Percentiles rank a stretch among this genome's conserved stretches.
These are phyloP conservation scores for Abscondita cerata DNA, from an alignment of 2,888 invertebrate species.

Conservation along the genomic window DNA sequence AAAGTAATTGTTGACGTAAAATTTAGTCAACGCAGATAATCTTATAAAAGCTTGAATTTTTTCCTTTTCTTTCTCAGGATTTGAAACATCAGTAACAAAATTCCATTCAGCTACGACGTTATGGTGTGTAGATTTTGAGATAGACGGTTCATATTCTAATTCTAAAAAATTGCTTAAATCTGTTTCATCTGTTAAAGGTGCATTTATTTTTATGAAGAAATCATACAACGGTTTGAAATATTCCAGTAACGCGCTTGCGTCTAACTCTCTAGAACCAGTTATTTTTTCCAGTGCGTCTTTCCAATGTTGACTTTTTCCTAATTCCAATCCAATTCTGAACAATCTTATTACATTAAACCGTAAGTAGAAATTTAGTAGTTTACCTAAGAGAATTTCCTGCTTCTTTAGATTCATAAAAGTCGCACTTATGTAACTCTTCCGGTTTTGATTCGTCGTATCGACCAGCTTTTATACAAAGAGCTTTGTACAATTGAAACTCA, in stretches of 20 bases:
- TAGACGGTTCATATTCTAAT: slow-evolving; percentile 8
- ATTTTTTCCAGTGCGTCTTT: slow-evolving; percentile 65
- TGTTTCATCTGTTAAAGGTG: slow-evolving; percentile 19
- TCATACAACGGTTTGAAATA: slow-evolving; percentile 65
- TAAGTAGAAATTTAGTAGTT: too few species aligned
- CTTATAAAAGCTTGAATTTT: slow-evolving; percentile 9
- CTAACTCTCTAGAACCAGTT: slow-evolving; percentile 64
- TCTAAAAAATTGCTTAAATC: slow-evolving; percentile 48
- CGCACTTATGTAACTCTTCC: slow-evolving; percentile 73
- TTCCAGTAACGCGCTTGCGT: slow-evolving; percentile 62
- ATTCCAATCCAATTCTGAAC: slow-evolving; percentile 59
- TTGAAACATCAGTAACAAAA: slow-evolving; percentile 7
- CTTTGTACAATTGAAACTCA: slow-evolving; percentile 77
- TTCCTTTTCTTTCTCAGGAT: slow-evolving; percentile 10
- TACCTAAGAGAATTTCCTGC: slow-evolving; percentile 63
- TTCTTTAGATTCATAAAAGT: slow-evolving; percentile 70
- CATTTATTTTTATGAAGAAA: slow-evolving; percentile 59
- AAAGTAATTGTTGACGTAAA: slow-evolving; percentile 51
- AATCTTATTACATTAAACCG: slow-evolving; percentile 16
- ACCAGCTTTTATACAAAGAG: slow-evolving; percentile 70
- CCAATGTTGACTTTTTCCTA: slow-evolving; percentile 63
- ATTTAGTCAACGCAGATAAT: slow-evolving; percentile 49
- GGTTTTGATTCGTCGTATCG: slow-evolving; percentile 61
- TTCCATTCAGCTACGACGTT: slow-evolving; percentile 11
- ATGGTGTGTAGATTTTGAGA: not conserved